A percentile compares a stretch with the other conserved stretches of the same genome.
Evolutionary conservation across 1,140 invertebrate genomes (phyloP).

Genomic region (Halictus rubicundus): DNA sequence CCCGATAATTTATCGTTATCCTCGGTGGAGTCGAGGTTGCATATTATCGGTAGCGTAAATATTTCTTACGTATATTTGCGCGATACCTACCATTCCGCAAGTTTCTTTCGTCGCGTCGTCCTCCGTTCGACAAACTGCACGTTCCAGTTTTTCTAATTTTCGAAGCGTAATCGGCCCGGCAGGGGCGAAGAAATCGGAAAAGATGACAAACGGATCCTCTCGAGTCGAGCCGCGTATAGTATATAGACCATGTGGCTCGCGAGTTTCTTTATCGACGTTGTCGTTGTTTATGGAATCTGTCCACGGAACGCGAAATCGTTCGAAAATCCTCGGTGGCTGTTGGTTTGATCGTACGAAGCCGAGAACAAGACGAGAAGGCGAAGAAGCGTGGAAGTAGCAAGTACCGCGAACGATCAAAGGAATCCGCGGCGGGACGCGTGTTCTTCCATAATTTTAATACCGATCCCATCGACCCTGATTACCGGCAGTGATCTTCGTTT

Average conservation of each 20-base stretch:
- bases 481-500: constrained; percentile 29
- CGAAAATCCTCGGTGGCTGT: too few species aligned
- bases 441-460: constrained; percentile 64
- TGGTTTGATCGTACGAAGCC: too few species aligned
- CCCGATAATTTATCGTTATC: constrained; percentile 60
- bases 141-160: too few species aligned
- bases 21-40: constrained; percentile 15
- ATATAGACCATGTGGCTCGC: too few species aligned
- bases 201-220: not conserved
- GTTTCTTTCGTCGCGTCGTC: not conserved
- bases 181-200: not conserved
- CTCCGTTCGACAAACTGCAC: not conserved
- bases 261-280: too few species aligned
- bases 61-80: not conserved
- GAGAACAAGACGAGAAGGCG: not conserved
- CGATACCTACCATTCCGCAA: not conserved
- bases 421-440: constrained; percentile 42
- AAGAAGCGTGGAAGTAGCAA: not conserved
- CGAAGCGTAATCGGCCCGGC: too few species aligned
- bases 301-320: too few species aligned
- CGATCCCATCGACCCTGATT: constrained; percentile 56
- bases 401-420: constrained; percentile 47
- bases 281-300: too few species aligned
- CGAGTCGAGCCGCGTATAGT: too few species aligned
- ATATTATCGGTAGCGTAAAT: constrained; percentile 36